Evolutionary conservation across 35 echinoderm and acorn worm genomes (phyloP).

Genomic region (Lytechinus variegatus): DNA sequence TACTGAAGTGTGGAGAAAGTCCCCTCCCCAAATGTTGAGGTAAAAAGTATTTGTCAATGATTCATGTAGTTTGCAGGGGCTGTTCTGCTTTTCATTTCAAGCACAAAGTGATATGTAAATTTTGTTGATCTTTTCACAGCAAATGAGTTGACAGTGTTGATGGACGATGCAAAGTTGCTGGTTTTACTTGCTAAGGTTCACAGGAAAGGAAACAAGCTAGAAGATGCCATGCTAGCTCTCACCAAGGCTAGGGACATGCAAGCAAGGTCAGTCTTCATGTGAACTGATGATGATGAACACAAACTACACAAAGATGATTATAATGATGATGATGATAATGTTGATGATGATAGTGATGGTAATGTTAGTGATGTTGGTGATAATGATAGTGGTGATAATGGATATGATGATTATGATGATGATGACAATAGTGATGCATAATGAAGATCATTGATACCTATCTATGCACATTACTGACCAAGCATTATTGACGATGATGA

Average conservation of each 20-base stretch:
- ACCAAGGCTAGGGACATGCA: constrained; percentile 95
- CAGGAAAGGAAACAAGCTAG: constrained; percentile 81
- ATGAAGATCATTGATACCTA: too few relatives aligned
- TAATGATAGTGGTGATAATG: neutral
- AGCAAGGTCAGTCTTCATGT: constrained; percentile 65
- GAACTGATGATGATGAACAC: neutral
- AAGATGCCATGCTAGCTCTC: constrained; percentile 91
- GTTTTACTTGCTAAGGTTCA: constrained; percentile 91
- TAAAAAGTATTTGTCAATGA: neutral
- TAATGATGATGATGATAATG: neutral
- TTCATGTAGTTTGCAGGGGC: too few relatives aligned
- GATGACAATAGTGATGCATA: neutral
- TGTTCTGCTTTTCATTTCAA: too few relatives aligned
- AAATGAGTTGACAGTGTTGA: constrained; percentile 80
- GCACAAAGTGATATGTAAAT: neutral
- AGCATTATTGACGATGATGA: neutral
- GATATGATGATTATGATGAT: neutral
- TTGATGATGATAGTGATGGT: neutral
- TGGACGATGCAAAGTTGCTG: constrained; percentile 86
- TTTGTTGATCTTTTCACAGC: constrained; percentile 60
- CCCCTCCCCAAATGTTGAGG: too few relatives aligned
- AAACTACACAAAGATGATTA: neutral
- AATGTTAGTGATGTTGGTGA: neutral
- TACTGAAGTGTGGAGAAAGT: neutral
- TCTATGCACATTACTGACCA: too few relatives aligned